phyloP scores from a whole-genome alignment of 2,113 vertebrate species.

The Phylloscopus trochilus region DNA sequence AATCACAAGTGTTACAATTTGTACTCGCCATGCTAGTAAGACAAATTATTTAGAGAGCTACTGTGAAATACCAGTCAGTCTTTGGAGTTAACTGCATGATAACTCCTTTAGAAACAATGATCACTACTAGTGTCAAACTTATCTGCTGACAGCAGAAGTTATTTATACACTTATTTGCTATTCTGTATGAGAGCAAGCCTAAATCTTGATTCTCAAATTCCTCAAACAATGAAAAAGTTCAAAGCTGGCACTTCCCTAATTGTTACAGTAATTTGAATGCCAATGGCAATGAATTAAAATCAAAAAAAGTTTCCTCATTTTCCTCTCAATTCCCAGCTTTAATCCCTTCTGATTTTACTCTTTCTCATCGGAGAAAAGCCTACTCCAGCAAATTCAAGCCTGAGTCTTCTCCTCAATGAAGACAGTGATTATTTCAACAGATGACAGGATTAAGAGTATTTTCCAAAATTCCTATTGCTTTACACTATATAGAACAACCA shows the following conservation, averaged over 20 bases:
- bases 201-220: background rate
- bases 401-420: background rate
- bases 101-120: conserved; percentile 14
- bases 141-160: conserved; percentile 21
- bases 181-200: background rate
- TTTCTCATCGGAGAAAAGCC: background rate
- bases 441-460: background rate
- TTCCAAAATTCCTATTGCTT: background rate
- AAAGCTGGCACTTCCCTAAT: background rate
- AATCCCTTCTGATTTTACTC: background rate
- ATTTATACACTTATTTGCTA: conserved; percentile 23
- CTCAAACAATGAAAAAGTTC: background rate
- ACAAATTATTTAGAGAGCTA: conserved; percentile 26
- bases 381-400: background rate
- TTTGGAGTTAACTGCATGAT: conserved; percentile 29
- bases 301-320: background rate
- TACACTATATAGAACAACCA: background rate
- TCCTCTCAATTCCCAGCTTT: background rate
- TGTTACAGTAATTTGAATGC: background rate
- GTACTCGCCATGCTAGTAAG: background rate
- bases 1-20: conserved; percentile 32
- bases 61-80: conserved; percentile 38
- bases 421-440: background rate
- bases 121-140: background rate
- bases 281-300: background rate